These are phyloP conservation scores for Halichondria panicea DNA, from an alignment of 37 sponge, comb jelly and placozoan species.

Conservation along the genomic window DNA sequence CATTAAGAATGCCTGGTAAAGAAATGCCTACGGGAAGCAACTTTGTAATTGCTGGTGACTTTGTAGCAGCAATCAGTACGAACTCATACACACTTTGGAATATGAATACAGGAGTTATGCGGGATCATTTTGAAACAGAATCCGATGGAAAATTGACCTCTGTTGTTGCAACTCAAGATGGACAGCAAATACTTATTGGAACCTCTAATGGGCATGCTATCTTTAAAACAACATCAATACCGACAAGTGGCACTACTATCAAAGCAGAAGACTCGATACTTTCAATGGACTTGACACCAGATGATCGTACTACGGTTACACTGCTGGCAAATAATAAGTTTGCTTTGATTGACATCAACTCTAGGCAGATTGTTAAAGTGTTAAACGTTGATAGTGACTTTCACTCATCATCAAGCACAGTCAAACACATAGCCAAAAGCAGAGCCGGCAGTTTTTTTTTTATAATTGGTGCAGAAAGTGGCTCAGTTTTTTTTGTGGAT, in stretches of 20 bases:
- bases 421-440: too few species aligned
- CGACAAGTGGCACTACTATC: too few species aligned
- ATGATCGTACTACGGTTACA: not conserved
- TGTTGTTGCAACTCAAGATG: not conserved
- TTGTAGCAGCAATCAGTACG: not conserved
- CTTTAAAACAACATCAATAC: too few species aligned
- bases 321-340: not conserved
- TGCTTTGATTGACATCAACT: not conserved
- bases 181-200: not conserved
- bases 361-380: not conserved
- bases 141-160: not conserved
- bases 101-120: slow-evolving; percentile 11
- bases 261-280: not conserved
- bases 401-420: not conserved
- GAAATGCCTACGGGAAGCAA: slow-evolving; percentile 1
- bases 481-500: too few species aligned
- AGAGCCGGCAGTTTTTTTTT: too few species aligned
- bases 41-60: not conserved
- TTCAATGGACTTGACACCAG: not conserved
- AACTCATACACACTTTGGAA: slow-evolving; percentile 22
- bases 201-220: slow-evolving; percentile 8
- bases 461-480: too few species aligned
- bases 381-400: not conserved
- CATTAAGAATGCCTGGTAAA: slow-evolving; percentile 9
- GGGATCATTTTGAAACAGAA: not conserved